Conservation (phyloP, 2,797 vertebrate species). For the Naso thynnoides region DNA sequence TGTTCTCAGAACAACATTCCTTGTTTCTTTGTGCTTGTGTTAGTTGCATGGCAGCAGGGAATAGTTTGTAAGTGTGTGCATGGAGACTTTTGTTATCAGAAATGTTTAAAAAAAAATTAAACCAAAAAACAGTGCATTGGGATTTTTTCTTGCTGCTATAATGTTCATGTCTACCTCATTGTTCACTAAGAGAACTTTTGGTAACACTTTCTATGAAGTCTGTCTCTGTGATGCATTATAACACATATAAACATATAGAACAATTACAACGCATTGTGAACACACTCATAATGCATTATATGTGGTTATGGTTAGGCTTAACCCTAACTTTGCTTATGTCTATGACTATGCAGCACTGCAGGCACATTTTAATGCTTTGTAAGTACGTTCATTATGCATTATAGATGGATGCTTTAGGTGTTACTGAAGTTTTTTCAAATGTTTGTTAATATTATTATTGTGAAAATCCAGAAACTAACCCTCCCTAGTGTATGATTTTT, state of each 20-base stretch:
- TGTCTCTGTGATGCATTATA: no score
- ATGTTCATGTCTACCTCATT: conserved; percentile 13
- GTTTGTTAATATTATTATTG: conserved; percentile 12
- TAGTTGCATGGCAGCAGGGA: conserved; percentile 39
- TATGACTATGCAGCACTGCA: no score
- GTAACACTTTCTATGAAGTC: no score
- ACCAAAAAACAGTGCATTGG: conserved; percentile 1
- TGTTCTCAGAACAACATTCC: conserved; percentile 62
- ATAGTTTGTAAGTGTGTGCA: conserved; percentile 32
- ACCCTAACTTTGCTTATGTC: no score
- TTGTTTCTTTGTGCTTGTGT: conserved; percentile 41
- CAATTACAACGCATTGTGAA: no score
- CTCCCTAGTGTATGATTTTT: conserved; percentile 4
- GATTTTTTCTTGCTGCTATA: conserved; percentile 11
- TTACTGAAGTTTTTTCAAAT: no score
- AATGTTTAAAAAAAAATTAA: background rate
- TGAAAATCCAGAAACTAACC: conserved; percentile 13
- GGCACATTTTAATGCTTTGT: no score
- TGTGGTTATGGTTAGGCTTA: no score
- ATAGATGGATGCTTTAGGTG: no score
- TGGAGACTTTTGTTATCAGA: conserved; percentile 15
- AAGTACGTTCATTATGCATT: no score
- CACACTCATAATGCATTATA: no score
- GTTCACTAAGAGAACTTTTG: conserved; percentile 1
- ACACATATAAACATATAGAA: no score